Evolutionary conservation across 35 echinoderm and acorn worm species (phyloP).

Genomic region (Eucidaris tribuloides): DNA sequence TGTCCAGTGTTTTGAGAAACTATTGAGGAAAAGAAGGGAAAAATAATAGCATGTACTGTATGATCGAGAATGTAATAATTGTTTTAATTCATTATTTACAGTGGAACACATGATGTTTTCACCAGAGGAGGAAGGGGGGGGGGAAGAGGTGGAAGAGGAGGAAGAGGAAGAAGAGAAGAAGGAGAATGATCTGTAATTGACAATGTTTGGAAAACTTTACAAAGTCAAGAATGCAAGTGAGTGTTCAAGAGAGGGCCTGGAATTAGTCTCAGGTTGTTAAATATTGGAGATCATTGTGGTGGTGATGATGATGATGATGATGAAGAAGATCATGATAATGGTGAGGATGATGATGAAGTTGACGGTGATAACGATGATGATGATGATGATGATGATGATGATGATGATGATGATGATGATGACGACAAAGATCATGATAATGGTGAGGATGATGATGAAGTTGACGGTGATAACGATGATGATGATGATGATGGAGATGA

Average conservation of each 20-base stretch:
- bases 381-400: conserved; percentile 44
- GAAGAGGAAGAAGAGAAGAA: too few species aligned
- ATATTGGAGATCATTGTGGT: conserved; percentile 15
- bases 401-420: conserved; percentile 28
- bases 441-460: conserved; percentile 8
- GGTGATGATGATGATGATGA: conserved; percentile 14
- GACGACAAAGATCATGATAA: not conserved
- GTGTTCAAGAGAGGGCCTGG: too few species aligned
- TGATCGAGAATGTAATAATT: too few species aligned
- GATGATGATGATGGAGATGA: not conserved
- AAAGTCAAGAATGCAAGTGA: too few species aligned
- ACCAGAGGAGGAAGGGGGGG: too few species aligned
- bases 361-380: conserved; percentile 13
- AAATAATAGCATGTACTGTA: not conserved
- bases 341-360: conserved; percentile 15
- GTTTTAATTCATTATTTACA: too few species aligned
- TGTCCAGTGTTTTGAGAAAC: conserved; percentile 57
- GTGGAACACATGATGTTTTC: too few species aligned
- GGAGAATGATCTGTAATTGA: too few species aligned
- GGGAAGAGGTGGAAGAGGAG: too few species aligned
- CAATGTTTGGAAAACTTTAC: too few species aligned
- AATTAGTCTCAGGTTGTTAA: too few species aligned
- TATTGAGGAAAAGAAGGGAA: not conserved
- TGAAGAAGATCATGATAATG: conserved; percentile 11
- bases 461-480: not conserved